Base-by-base conservation (phyloP, 2,797 vertebrate genomes). In the Chelmon rostratus region DNA sequence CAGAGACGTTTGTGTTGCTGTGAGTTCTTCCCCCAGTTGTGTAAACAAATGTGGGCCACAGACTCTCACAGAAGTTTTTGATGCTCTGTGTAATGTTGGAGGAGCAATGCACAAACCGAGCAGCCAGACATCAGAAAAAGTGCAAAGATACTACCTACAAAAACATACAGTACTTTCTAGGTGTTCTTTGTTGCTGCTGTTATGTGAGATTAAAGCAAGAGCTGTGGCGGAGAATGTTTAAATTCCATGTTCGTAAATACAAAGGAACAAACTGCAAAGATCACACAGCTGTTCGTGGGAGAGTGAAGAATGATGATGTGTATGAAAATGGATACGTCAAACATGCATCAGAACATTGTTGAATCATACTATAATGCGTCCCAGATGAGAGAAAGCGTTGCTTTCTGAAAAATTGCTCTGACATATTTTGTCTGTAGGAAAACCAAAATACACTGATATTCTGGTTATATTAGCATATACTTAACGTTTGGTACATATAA, bases 131-230 rank as follows among this genome's bases (percentile, higher is more conserved):
- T 70, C 47, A 65, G 46, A 78, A 62, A 66, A 50, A 56, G 12
- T 54, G 76, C 42, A 81, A 85, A 76, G 59, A 67, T 54, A 35
- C 42, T 37, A 40, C 73, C 23, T 13, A 2, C 46, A 57, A 82
- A 78, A 74, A 84, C 69, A 68, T 66, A 71, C 72, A 74, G 57
- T 73, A 46, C 12, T 33, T 70, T 78, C 44, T 42, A 28, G 11
- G 50, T 59, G 16, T 68, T n/a, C 71, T 86, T 82, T 88, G 81
- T 68, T 86, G 76, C 58, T 0, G 0, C 16, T 50, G 46, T 79
- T 85, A 33, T 61, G 21, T n/a, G 38, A 86, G 78, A 92, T 89
- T 84, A 89, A 87, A 87, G 75, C 47, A 65, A 62, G 19, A 35
- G 62, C 68, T 74, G 71, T 31, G 33, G 62, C 7, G 11, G 69